Base-by-base conservation (phyloP, 1,140 invertebrate genomes). In the Drosophila arawakana region DNA sequence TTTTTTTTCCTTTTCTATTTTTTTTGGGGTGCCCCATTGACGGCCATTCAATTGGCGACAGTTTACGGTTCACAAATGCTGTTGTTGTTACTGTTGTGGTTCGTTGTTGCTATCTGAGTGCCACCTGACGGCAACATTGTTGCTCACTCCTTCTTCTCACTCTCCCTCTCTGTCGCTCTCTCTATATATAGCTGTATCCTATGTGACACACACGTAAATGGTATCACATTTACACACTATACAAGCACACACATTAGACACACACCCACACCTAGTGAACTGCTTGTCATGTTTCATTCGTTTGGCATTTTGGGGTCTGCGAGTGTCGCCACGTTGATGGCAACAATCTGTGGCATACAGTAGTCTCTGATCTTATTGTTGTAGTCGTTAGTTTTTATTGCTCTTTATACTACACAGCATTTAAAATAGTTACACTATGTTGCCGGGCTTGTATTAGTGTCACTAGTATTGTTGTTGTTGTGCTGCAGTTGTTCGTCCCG, bases 301-400 rank as follows among this genome's bases (percentile, higher is more conserved):
- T 52, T 54, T 62, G 67, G 50, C 50, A 43, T 71, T 69, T 63
- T 43, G 70, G 66, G 50, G 65, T 67, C 67, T 55, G 52, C 37
- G 54, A 18, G 11, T 58, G 63, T 47, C 43, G 57, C 49, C 58
- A 10, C 66, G 49, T 50, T 70, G 66, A 57, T 74, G 58, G 66
- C 58, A 70, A 70, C 72, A 74, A 70, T 74, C 72, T 74, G 72
- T 74, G 72, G 58, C 59, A 70, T 25, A 30, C 0, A 30, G 25
- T 30, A 62, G 65, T 69, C 65, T 44, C 71, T 44, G 55, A 73
- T 73, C 59, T 75, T 66, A 63, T 75, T 76, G 65, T 67, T 78
- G 69, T 70, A 77, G 85, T 88, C 65, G 72, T 88, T 85, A 78
- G 81, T 70, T 81, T 86, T 86, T 86, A 86, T 85, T 85, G 81